These are phyloP conservation scores for Botia kubotai DNA, from an alignment of 2,797 vertebrate species.

Conservation along the genomic window DNA sequence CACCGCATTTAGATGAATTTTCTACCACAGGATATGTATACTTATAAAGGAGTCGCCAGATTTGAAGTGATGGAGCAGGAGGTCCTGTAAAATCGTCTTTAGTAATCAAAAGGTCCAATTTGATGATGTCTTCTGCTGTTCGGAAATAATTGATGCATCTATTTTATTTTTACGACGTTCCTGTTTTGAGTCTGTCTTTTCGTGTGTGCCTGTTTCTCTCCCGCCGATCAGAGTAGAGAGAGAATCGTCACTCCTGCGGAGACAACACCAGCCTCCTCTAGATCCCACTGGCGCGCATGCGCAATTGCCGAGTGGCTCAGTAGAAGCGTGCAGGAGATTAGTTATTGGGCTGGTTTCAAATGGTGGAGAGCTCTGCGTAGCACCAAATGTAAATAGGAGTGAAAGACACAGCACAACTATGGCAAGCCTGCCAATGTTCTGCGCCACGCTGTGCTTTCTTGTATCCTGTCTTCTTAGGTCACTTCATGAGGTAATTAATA, in stretches of 20 bases:
- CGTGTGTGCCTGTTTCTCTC: slow-evolving; percentile 16
- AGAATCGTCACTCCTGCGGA: slow-evolving; percentile 47
- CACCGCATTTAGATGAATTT: slow-evolving; percentile 9
- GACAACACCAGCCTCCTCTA: slow-evolving; percentile 21
- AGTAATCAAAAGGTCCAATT: background rate
- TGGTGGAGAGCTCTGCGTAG: slow-evolving; percentile 23
- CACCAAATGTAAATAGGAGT: background rate
- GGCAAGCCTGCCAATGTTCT: background rate
- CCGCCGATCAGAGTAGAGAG: slow-evolving; percentile 20
- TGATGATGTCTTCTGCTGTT: slow-evolving; percentile 1
- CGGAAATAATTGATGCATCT: background rate
- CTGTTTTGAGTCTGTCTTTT: background rate
- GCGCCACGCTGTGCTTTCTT: background rate
- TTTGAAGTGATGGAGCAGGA: slow-evolving; percentile 3
- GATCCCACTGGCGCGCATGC: slow-evolving; percentile 52
- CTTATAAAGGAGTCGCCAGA: slow-evolving; percentile 6
- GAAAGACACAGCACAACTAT: background rate
- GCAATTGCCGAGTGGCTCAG: slow-evolving; percentile 47
- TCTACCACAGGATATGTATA: background rate
- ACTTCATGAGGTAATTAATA: too few species aligned
- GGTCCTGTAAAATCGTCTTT: slow-evolving; percentile 31
- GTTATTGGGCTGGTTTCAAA: slow-evolving; percentile 44
- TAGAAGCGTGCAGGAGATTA: slow-evolving; percentile 1
- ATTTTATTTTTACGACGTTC: background rate
- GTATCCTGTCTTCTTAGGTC: background rate